Evolutionary conservation across 2,113 vertebrate genomes (phyloP).

Genomic region (Dipodomys merriami): DNA sequence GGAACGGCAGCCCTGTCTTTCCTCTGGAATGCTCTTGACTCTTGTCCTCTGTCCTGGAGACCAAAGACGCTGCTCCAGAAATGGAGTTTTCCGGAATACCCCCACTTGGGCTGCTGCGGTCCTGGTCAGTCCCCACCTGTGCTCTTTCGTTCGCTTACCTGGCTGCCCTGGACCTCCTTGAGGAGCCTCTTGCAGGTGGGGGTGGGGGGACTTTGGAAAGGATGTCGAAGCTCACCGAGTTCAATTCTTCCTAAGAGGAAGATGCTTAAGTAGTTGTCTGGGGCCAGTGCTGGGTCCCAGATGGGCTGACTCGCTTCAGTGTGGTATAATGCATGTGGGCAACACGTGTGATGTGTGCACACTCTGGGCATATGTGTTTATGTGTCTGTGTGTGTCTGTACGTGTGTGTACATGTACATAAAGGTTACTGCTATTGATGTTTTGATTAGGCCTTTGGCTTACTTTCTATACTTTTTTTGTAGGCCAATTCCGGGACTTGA

Average conservation of each 20-base stretch:
- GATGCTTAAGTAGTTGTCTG: neutral
- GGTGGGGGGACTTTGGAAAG: neutral
- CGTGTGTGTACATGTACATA: rapidly evolving
- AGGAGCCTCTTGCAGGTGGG: neutral
- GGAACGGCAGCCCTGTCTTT: rapidly evolving
- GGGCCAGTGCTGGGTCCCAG: neutral
- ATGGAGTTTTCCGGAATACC: too few relatives aligned
- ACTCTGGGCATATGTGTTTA: neutral
- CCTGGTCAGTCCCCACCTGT: neutral
- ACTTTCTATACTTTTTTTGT: neutral
- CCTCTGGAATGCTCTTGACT: rapidly evolving
- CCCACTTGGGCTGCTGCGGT: rapidly evolving
- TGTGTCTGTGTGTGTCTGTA: neutral
- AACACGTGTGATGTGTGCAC: rapidly evolving
- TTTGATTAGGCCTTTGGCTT: neutral
- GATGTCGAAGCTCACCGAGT: neutral
- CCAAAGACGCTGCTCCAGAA: neutral
- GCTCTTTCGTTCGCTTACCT: neutral
- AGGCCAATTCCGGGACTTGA: too few relatives aligned
- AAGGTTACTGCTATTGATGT: neutral
- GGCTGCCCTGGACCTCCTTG: neutral
- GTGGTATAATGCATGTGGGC: neutral
- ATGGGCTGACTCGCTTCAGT: neutral
- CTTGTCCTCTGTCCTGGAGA: neutral
- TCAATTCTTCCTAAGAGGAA: neutral